Percentiles rank a stretch among this genome's conserved stretches.
These are phyloP conservation scores for Idris sp. DNA, from an alignment of 1,140 invertebrate species.

Conservation along the genomic window DNA sequence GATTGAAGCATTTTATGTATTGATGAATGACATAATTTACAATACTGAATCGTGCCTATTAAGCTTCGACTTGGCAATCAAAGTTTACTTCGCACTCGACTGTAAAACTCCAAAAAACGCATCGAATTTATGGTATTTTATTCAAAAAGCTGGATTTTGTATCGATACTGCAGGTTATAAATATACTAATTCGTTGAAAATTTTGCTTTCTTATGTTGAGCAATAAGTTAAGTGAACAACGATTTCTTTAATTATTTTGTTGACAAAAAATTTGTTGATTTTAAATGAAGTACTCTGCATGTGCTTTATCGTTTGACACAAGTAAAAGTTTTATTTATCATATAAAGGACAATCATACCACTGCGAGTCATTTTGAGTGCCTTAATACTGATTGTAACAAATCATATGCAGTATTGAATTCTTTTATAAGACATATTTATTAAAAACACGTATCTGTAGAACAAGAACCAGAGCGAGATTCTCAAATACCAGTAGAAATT, in stretches of 20 bases:
- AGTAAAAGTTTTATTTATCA: constrained; percentile 21
- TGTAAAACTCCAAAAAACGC: constrained; percentile 11
- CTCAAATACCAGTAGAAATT: too few species aligned
- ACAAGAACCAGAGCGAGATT: too few species aligned
- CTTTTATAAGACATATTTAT: constrained; percentile 38
- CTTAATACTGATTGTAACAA: constrained; percentile 26
- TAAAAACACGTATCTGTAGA: constrained; percentile 16
- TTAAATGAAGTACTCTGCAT: constrained; percentile 26
- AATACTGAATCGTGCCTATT: neutral
- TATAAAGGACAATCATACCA: constrained; percentile 27
- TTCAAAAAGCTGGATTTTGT: constrained; percentile 11
- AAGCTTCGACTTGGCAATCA: constrained; percentile 16
- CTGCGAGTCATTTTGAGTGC: constrained; percentile 24
- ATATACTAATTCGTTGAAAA: neutral
- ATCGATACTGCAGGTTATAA: constrained; percentile 9
- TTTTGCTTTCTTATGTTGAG: constrained; percentile 4
- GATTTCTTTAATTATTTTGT: neutral
- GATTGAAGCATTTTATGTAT: too few species aligned
- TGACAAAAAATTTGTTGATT: neutral
- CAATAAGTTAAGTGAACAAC: neutral
- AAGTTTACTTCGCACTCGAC: constrained; percentile 20
- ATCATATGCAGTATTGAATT: constrained; percentile 27
- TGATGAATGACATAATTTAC: constrained; percentile 18
- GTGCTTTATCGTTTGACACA: constrained; percentile 1
- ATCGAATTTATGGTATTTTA: constrained; percentile 21